Percentiles rank a stretch among this genome's conserved stretches.
Conservation (phyloP, 2,797 vertebrate genomes). For the Hypotaenidia philippensis region DNA sequence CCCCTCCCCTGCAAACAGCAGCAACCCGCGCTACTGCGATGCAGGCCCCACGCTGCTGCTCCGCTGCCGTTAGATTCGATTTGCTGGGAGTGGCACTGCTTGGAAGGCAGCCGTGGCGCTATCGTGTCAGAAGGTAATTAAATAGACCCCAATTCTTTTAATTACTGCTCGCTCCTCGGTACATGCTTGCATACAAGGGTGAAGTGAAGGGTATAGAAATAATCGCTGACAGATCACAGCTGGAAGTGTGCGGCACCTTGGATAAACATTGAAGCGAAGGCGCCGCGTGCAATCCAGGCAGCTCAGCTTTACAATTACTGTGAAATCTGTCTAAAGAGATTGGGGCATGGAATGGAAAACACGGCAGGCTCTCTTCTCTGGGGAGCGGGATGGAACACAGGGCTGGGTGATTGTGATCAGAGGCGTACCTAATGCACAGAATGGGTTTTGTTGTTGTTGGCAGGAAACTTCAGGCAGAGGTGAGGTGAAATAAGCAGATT, state of each 20-base stretch:
- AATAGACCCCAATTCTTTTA: constrained; percentile 74
- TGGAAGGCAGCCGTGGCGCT: neutral
- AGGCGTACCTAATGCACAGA: neutral
- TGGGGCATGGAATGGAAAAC: neutral
- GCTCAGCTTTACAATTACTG: constrained; percentile 12
- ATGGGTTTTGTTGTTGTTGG: neutral
- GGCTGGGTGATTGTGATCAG: neutral
- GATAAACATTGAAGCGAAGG: neutral
- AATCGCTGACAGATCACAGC: constrained; percentile 47
- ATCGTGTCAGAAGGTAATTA: constrained; percentile 66
- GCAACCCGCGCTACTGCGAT: neutral
- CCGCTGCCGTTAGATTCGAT: neutral
- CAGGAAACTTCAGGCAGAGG: neutral
- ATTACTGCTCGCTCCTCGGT: constrained; percentile 60
- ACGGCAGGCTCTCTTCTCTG: neutral
- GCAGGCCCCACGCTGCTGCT: neutral
- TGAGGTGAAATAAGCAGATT: neutral
- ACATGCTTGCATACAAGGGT: constrained; percentile 51
- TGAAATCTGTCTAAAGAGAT: constrained; percentile 56
- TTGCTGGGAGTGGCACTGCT: constrained; percentile 4
- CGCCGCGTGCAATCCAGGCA: accelerated
- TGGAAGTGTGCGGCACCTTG: constrained; percentile 30
- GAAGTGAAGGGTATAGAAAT: constrained; percentile 67
- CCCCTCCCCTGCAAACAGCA: neutral
- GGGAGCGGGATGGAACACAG: neutral